Conservation (phyloP, 2,113 vertebrate species). For the Silurus asotus region DNA sequence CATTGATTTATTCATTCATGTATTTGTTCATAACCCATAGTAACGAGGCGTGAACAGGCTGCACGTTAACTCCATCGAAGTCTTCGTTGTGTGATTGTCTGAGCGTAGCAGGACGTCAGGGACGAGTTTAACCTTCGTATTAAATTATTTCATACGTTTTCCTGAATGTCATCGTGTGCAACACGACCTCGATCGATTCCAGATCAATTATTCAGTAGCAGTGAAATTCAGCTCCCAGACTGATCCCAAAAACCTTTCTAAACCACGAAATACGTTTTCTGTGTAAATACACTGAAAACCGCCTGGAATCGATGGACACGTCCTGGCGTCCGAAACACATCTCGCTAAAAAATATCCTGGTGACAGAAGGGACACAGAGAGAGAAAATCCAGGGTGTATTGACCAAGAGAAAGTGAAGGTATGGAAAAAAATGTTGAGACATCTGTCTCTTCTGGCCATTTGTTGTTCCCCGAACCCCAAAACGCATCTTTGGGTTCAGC, state of each 20-base stretch:
- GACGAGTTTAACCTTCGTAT: neutral
- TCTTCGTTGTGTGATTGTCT: neutral
- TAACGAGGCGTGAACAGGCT: neutral
- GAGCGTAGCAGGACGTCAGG: neutral
- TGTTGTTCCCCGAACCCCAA: no score
- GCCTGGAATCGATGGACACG: neutral
- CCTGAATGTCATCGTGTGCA: neutral
- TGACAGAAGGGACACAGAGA: no score
- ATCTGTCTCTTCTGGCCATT: no score
- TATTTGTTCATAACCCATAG: neutral
- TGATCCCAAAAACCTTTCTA: neutral
- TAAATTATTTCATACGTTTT: neutral
- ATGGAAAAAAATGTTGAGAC: neutral
- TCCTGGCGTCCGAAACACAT: neutral
- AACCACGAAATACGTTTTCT: neutral
- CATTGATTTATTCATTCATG: no score
- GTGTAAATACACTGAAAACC: neutral
- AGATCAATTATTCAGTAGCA: neutral
- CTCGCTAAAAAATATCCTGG: neutral
- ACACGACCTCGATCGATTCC: neutral
- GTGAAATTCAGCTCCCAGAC: neutral
- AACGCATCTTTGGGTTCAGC: no score
- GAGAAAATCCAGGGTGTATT: no score
- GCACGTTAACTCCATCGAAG: neutral
- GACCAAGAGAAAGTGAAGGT: neutral